These are phyloP conservation scores for Thamnophis elegans DNA, from an alignment of 2,797 vertebrate species.

Conservation along the genomic window DNA sequence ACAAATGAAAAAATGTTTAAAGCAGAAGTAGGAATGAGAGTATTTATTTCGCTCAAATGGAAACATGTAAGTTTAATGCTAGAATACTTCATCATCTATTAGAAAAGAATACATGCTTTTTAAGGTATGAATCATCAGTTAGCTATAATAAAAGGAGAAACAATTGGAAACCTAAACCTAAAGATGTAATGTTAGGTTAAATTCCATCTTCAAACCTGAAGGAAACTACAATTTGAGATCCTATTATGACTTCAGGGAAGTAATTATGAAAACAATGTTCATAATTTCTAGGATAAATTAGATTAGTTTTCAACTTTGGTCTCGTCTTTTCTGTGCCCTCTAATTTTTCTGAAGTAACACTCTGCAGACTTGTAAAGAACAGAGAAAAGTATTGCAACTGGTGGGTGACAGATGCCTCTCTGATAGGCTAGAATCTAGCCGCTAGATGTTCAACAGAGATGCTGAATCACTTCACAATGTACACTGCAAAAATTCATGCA, in stretches of 20 bases:
- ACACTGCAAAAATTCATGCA: not conserved
- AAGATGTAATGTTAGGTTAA: not conserved
- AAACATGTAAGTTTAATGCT: not conserved
- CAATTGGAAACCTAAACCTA: not conserved
- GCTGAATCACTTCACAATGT: not conserved
- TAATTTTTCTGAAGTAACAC: not conserved
- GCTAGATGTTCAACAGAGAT: not conserved
- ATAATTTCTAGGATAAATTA: not conserved
- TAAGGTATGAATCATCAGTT: not conserved
- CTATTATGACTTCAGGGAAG: not conserved
- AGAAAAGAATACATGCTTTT: not conserved
- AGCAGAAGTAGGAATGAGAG: rapidly evolving
- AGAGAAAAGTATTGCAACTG: not conserved
- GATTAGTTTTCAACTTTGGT: not conserved
- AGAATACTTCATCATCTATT: not conserved
- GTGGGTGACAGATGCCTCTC: not conserved
- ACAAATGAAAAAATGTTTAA: not conserved
- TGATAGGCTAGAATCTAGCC: not conserved
- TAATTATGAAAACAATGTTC: not conserved
- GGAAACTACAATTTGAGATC: not conserved
- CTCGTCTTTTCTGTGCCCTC: not conserved
- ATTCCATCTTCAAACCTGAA: not conserved
- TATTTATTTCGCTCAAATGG: not conserved
- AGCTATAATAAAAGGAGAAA: too few relatives aligned
- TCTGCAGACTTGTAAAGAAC: not conserved